These are phyloP conservation scores for Goniozus legneri DNA, from an alignment of 1,140 invertebrate genomes.

Conservation along the genomic window DNA sequence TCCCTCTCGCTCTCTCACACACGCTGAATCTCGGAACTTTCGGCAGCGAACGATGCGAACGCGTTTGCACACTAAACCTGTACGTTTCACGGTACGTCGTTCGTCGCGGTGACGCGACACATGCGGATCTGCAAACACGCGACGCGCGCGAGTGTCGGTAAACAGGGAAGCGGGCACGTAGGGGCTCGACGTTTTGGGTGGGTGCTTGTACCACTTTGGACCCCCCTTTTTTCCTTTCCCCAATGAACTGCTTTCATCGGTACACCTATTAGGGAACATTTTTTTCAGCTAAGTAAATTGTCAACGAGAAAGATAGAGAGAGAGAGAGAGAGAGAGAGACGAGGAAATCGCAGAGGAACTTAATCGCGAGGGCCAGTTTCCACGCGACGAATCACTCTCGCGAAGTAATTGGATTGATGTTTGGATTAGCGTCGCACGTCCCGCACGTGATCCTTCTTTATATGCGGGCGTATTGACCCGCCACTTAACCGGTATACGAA, in stretches of 20 bases:
- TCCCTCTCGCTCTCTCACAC: no score
- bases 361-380: neutral
- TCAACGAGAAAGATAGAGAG: no score
- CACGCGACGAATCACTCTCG: neutral
- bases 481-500: no score
- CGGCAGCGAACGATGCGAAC: no score
- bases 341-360: slow-evolving; percentile 1
- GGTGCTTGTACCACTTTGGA: no score
- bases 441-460: no score
- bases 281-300: neutral
- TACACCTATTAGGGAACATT: neutral
- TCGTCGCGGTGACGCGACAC: neutral
- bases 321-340: neutral
- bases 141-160: neutral
- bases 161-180: neutral
- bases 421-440: no score
- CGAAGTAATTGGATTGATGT: neutral
- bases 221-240: neutral
- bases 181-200: no score
- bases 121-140: neutral
- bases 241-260: neutral
- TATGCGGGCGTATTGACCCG: no score
- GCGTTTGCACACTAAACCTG: neutral
- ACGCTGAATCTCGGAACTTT: no score
- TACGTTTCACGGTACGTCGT: neutral